Evolutionary conservation across 1,140 invertebrate genomes (phyloP).

Genomic region (Psilanteris sp.): DNA sequence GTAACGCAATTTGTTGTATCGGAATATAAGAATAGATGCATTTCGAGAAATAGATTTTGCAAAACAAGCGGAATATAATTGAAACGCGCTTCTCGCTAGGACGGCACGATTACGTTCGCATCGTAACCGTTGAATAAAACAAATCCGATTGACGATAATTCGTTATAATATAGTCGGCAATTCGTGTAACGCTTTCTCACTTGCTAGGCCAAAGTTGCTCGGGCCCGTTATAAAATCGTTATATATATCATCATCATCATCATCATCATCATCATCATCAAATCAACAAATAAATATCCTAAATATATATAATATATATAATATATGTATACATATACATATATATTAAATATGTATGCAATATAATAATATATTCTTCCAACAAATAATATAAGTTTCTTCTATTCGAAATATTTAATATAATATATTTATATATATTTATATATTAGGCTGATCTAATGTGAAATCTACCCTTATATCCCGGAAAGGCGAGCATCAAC

Average conservation of each 20-base stretch:
- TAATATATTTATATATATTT: slow-evolving; percentile 67
- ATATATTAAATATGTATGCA: slow-evolving; percentile 75
- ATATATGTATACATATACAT: slow-evolving; percentile 66
- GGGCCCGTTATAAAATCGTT: slow-evolving; percentile 68
- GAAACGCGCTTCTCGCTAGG: slow-evolving; percentile 15
- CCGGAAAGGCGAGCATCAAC: slow-evolving; percentile 69
- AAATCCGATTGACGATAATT: slow-evolving; percentile 38
- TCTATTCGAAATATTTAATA: slow-evolving; percentile 65
- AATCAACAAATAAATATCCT: slow-evolving; percentile 79
- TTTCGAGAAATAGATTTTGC: not conserved
- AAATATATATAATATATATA: slow-evolving; percentile 76
- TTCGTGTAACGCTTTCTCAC: slow-evolving; percentile 58
- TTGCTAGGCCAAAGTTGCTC: slow-evolving; percentile 64
- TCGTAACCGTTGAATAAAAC: slow-evolving; percentile 40
- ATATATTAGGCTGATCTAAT: slow-evolving; percentile 76
- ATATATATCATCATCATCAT: slow-evolving; percentile 61
- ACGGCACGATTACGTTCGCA: slow-evolving; percentile 15
- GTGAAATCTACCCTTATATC: slow-evolving; percentile 78
- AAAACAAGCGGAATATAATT: slow-evolving; percentile 9
- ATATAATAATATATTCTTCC: slow-evolving; percentile 77
- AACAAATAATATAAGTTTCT: slow-evolving; percentile 76
- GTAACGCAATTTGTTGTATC: no score
- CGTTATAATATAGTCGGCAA: slow-evolving; percentile 24
- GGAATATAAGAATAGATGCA: not conserved
- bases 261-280: slow-evolving; percentile 68